These are phyloP conservation scores for Scaptomyza montana DNA, from an alignment of 1,140 invertebrate genomes.

Conservation along the genomic window DNA sequence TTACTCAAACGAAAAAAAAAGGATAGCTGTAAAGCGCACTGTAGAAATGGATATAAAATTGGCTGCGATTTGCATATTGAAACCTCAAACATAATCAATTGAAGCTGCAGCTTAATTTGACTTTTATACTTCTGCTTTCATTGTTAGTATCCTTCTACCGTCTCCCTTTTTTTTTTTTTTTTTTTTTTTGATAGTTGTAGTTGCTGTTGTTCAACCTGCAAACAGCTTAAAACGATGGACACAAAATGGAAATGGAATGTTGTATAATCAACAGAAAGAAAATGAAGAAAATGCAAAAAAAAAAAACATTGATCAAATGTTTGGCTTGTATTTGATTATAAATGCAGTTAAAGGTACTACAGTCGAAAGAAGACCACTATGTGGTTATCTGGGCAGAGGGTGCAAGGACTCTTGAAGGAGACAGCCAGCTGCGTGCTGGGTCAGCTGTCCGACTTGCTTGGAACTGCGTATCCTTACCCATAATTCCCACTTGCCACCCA, in stretches of 20 bases:
- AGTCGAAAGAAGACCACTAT: constrained; percentile 16
- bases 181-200: constrained; percentile 22
- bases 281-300: constrained; percentile 24
- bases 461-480: not conserved
- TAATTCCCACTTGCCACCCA: too few species aligned
- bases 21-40: not conserved
- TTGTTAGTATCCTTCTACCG: too few species aligned
- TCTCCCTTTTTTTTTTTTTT: too few species aligned
- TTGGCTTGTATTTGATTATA: constrained; percentile 65
- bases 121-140: not conserved
- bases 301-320: constrained; percentile 42
- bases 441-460: not conserved
- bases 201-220: constrained; percentile 24
- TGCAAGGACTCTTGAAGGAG: not conserved
- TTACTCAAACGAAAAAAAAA: constrained; percentile 5
- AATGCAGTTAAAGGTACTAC: constrained; percentile 60
- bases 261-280: constrained; percentile 43
- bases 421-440: not conserved
- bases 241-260: constrained; percentile 31
- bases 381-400: constrained; percentile 23
- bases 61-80: constrained; percentile 19
- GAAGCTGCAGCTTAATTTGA: constrained; percentile 11
- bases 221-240: constrained; percentile 28
- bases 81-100: constrained; percentile 2
- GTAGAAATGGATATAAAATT: constrained; percentile 20